Percentiles rank a stretch among this genome's conserved stretches.
These are phyloP conservation scores for Shargacucullia verbasci DNA, from an alignment of 2,888 invertebrate genomes.

Conservation along the genomic window DNA sequence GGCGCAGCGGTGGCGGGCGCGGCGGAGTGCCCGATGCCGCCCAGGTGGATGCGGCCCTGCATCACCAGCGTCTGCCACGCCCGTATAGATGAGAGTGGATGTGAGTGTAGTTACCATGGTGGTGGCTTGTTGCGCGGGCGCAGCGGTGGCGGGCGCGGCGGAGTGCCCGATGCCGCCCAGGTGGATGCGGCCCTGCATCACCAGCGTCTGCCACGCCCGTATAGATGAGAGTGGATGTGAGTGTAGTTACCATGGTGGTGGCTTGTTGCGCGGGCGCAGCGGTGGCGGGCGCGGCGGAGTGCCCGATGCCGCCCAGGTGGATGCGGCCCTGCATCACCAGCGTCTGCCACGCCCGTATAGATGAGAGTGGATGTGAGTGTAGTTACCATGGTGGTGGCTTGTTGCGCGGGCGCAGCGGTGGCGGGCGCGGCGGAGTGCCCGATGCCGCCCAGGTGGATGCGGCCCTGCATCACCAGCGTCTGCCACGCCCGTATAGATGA, in stretches of 20 bases:
- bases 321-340: constrained; percentile 82
- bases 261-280: constrained; percentile 3
- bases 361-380: no score
- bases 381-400: constrained; percentile 4
- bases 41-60: constrained; percentile 79
- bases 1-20: constrained; percentile 27
- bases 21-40: constrained; percentile 67
- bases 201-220: constrained; percentile 84
- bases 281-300: constrained; percentile 46
- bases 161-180: constrained; percentile 75
- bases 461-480: constrained; percentile 81
- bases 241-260: constrained; percentile 2
- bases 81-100: no score
- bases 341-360: constrained; percentile 83
- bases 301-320: constrained; percentile 75
- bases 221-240: no score
- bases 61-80: constrained; percentile 86
- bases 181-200: constrained; percentile 79
- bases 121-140: background rate
- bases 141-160: constrained; percentile 33
- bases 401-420: constrained; percentile 16
- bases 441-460: constrained; percentile 77
- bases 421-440: constrained; percentile 50
- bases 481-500: constrained; percentile 87
- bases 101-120: no score